phyloP scores from a whole-genome alignment of 2,113 vertebrate genomes.

The Myotis yumanensis region DNA sequence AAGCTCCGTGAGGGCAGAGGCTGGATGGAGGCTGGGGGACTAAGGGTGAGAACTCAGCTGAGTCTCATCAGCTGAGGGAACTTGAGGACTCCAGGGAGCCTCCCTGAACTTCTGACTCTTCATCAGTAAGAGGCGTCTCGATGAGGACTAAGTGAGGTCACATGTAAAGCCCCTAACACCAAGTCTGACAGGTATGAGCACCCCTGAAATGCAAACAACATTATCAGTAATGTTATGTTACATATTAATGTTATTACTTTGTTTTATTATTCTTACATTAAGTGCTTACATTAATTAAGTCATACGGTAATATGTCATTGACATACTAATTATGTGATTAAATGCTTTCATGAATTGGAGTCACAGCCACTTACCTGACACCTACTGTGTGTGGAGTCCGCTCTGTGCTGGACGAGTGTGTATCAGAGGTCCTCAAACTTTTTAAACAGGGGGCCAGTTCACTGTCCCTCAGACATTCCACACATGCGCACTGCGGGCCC shows the following conservation, averaged over 20 bases:
- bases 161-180: fast-evolving
- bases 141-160: background rate
- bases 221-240: no score
- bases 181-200: background rate
- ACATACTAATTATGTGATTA: no score
- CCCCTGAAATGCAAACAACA: fast-evolving
- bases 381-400: fast-evolving
- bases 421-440: no score
- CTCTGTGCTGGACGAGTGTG: background rate
- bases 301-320: no score
- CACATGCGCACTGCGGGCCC: no score
- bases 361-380: background rate
- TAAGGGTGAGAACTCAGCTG: background rate
- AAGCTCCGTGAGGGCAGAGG: background rate
- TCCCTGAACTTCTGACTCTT: background rate
- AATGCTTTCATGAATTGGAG: fast-evolving
- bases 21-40: fast-evolving
- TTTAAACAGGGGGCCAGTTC: no score
- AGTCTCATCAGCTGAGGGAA: background rate
- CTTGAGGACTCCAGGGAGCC: background rate
- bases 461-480: no score
- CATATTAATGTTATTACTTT: no score
- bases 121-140: background rate
- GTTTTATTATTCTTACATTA: no score
- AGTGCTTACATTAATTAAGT: background rate